phyloP scores from a whole-genome alignment of 1,140 invertebrate species.

The Metopolophium dirhodum region DNA sequence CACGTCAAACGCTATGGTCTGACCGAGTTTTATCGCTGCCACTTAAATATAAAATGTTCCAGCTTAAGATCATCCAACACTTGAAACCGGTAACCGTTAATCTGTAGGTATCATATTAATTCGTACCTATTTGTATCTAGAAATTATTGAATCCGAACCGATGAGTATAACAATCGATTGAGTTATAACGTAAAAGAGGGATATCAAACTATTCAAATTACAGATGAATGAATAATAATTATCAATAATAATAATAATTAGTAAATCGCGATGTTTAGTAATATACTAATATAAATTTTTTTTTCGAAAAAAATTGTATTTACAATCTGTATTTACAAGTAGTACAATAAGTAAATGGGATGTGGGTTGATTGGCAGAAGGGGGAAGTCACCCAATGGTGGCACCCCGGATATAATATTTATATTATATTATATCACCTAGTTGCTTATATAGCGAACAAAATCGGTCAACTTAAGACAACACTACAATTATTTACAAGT shows the following conservation, averaged over 20 bases:
- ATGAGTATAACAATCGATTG: background rate
- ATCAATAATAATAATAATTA: background rate
- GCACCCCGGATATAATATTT: no score
- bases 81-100: background rate
- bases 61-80: background rate
- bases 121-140: background rate
- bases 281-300: background rate
- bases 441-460: background rate
- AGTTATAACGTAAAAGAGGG: background rate
- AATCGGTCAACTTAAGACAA: background rate
- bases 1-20: constrained; percentile 22
- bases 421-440: background rate
- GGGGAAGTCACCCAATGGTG: no score
- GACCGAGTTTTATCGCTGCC: constrained; percentile 11
- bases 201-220: background rate
- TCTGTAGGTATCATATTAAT: background rate
- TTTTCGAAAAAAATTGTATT: no score
- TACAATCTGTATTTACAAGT: no score
- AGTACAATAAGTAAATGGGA: no score
- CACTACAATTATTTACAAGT: background rate
- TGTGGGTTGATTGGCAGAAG: no score
- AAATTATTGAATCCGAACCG: background rate
- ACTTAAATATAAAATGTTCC: background rate
- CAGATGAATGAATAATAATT: background rate
- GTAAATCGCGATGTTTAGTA: background rate